Base-by-base conservation (phyloP, 2,888 invertebrate genomes). In the Ptychoptera albimana region DNA sequence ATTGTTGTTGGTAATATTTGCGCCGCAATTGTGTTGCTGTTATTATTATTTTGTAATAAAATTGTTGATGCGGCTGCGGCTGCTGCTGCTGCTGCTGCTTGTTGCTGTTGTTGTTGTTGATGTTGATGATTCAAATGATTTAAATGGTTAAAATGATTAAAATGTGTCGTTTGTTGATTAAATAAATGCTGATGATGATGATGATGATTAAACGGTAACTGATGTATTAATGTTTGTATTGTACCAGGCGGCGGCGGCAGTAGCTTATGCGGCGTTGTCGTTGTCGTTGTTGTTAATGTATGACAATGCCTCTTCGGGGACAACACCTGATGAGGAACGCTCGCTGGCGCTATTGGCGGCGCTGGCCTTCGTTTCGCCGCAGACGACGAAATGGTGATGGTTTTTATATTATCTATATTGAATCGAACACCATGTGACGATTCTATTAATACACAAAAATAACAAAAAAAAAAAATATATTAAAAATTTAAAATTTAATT, bases 301-400 rank as follows among this genome's bases (percentile, higher is more conserved):
- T 65, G 62, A 54, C 66, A 65, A 63, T 65, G 65, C 60, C 66
- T 61, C 54, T 66, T 65, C 53, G 66, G 64, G 59, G 66, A 66
- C 61, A 66, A 63, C 58, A 66, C 66, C 60, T 64, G 65, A 23
- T 23, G 41, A 58, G 63, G 66, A 63, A 64, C 64, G 61, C 64
- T 64, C 61, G 66, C 65, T 64, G 66, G 63, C 64, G 66, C 62
- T 59, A 64, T 63, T 63, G 66, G 66, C 66, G 65, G 65, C 65
- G 65, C 64, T 60, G 66, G 65, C 65, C 66, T 66, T 60, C 66
- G 66, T 63, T 66, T 66, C 60, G 64, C 64, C 65, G 65, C 66
- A 62, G 66, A 64, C 61, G 65, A 66, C 65, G 65, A 66, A 66
- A 66, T 66, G 65, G 66, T 66, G 65, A 64, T 63, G 61, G 64